Percentiles rank a stretch among this genome's conserved stretches.
Evolutionary conservation across 1,140 invertebrate genomes (phyloP).

Genomic region (Aphelenchoides fujianensis): DNA sequence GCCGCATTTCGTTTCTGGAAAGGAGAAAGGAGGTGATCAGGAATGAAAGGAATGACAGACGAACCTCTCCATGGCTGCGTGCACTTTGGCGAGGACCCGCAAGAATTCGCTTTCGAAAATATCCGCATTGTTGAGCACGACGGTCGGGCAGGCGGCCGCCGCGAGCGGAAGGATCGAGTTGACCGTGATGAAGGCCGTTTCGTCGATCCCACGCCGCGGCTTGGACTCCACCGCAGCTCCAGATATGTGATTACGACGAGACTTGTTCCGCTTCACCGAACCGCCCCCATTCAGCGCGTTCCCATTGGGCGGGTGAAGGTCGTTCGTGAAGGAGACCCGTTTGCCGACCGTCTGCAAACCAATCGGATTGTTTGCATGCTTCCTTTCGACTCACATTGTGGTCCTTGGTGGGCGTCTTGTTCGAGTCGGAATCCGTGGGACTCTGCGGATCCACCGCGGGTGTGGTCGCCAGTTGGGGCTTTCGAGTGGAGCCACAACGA

Average conservation of each 20-base stretch:
- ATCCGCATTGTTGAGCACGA: conserved; percentile 50
- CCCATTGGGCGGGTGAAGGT: conserved; percentile 20
- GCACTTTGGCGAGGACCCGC: conserved; percentile 70
- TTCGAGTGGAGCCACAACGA: conserved; percentile 7
- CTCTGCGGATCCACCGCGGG: neutral
- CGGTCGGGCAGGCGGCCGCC: neutral
- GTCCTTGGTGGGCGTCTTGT: conserved; percentile 8
- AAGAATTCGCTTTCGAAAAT: conserved; percentile 69
- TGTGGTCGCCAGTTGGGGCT: too few species aligned
- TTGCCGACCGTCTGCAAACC: conserved; percentile 25
- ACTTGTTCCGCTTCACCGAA: neutral
- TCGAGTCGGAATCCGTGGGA: neutral
- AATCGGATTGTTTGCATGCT: too few species aligned
- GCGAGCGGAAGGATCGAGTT: neutral
- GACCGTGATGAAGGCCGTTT: neutral
- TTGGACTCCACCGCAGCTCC: conserved; percentile 14
- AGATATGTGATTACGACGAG: neutral
- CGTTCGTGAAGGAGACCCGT: conserved; percentile 43
- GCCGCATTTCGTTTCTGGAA: conserved; percentile 67
- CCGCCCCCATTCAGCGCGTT: conserved; percentile 9
- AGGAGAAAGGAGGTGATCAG: neutral
- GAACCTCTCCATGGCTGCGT: conserved; percentile 71
- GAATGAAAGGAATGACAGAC: too few species aligned
- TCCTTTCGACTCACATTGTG: conserved; percentile 19
- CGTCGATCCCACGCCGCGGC: neutral